Base-by-base conservation (phyloP, 2,113 vertebrate species). In the Petrocephalus microphthalmus region DNA sequence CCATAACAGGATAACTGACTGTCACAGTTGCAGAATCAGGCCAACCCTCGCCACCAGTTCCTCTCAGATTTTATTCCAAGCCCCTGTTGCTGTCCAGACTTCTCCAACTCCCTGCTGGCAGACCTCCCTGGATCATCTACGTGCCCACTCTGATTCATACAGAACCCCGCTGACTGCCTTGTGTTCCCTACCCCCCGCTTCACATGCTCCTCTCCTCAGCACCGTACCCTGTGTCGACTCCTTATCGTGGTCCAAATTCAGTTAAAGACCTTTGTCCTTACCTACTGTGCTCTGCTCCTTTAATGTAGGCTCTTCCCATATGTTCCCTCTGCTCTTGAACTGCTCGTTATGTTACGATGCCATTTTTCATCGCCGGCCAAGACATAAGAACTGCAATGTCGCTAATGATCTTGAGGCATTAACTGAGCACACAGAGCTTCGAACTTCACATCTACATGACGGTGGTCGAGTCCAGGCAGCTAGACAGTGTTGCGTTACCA, bases 31-130 rank as follows among this genome's bases (percentile, higher is more conserved):
- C 71, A 33, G 33, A 78, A 78, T 42, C 71, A 78, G 71, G 71
- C 71, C 71, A 78, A 7, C 33, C 17, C 71, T 78, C 71, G 42
- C 29, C 71, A 78, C 33, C 71, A 78, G 71, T 78, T 78, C 29
- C 29, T 78, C 71, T 78, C 71, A 78, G 71, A 78, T 78, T 78
- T 78, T 78, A 78, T 33, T 78, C 71, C 71, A 78, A 78, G 33
- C 37, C 71, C 60, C 33, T 78, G 71, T 37, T 78, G 71, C 71
- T 33, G 71, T 78, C 71, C 71, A 78, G 71, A 42, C 71, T 78
- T 78, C 71, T 42, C 71, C 25, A 78, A 42, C 71, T 78, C 71
- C 71, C 71, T 78, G 71, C 71, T 78, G 71, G 71, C 71, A 37
- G 71, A 42, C 71, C 71, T 78, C 71, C 33, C 71, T 78, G 71